Conservation (phyloP, 2,888 invertebrate genomes). For the Papilio gigon region DNA sequence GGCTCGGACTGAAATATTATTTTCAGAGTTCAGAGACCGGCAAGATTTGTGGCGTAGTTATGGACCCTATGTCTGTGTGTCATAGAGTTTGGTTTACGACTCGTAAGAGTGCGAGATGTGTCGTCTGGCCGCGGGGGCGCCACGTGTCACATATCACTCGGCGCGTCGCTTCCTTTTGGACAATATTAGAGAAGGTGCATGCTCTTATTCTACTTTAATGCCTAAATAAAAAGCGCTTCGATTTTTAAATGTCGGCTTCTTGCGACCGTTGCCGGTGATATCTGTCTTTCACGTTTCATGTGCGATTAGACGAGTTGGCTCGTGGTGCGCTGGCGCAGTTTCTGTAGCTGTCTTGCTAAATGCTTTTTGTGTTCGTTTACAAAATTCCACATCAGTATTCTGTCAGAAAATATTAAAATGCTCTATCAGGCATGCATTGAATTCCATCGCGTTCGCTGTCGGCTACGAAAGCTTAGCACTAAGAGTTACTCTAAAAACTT, state of each 20-base stretch:
- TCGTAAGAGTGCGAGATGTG: slow-evolving; percentile 51
- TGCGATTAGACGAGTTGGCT: slow-evolving; percentile 15
- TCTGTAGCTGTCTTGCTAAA: neutral
- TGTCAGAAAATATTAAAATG: too few relatives aligned
- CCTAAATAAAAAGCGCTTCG: slow-evolving; percentile 30
- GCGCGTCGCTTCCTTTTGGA: slow-evolving; percentile 77
- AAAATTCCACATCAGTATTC: too few relatives aligned
- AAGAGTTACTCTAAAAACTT: neutral
- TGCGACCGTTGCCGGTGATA: slow-evolving; percentile 6
- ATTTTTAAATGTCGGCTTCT: slow-evolving; percentile 31
- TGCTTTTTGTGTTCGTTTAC: too few relatives aligned
- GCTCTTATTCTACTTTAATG: slow-evolving; percentile 40
- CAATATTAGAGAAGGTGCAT: slow-evolving; percentile 60
- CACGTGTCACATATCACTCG: slow-evolving; percentile 82
- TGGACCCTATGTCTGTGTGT: slow-evolving; percentile 57
- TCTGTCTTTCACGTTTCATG: slow-evolving; percentile 27
- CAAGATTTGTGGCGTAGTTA: slow-evolving; percentile 51
- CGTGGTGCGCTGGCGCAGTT: neutral
- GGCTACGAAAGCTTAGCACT: neutral
- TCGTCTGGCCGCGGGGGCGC: slow-evolving; percentile 59
- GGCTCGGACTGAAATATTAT: slow-evolving; percentile 79
- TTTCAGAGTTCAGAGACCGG: slow-evolving; percentile 80
- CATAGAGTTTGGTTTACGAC: slow-evolving; percentile 66
- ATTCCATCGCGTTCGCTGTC: too few relatives aligned
- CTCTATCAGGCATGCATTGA: too few relatives aligned